Conservation (phyloP, 2,113 vertebrate genomes). For the Aviceda subcristata region DNA sequence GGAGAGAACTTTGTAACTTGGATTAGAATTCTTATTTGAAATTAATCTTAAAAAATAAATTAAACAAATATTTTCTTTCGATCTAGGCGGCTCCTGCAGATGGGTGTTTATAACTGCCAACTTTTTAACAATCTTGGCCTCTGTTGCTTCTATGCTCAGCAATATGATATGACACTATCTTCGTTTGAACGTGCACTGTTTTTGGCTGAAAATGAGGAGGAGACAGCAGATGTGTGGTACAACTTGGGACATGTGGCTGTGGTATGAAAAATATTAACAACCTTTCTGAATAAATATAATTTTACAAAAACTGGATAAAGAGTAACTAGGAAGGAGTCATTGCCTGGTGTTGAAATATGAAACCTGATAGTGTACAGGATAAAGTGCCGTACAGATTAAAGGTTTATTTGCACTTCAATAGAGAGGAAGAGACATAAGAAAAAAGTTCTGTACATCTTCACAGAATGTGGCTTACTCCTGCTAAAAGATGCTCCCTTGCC, state of each 20-base stretch:
- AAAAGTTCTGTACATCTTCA: background rate
- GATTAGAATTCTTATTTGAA: background rate
- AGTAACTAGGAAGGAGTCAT: background rate
- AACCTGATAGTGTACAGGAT: background rate
- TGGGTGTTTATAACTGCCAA: constrained; percentile 97
- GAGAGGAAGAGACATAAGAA: background rate
- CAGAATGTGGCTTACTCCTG: background rate
- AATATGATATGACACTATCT: constrained; percentile 95
- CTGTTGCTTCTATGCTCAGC: constrained; percentile 97
- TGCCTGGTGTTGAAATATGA: background rate
- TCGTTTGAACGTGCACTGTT: constrained; percentile 92
- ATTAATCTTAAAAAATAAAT: background rate
- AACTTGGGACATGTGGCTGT: constrained; percentile 94
- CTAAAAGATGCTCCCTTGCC: background rate
- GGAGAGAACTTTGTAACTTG: background rate
- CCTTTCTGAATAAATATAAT: background rate
- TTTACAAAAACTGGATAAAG: background rate
- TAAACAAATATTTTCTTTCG: background rate
- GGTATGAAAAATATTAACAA: constrained; percentile 73
- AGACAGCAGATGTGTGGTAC: constrained; percentile 95
- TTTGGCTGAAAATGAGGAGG: constrained; percentile 87
- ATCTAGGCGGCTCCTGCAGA: constrained; percentile 90
- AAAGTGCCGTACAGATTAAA: background rate
- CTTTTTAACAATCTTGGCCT: constrained; percentile 97
- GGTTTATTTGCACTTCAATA: background rate